These are phyloP conservation scores for Cantharis rustica DNA, from an alignment of 2,888 invertebrate species.

Conservation along the genomic window DNA sequence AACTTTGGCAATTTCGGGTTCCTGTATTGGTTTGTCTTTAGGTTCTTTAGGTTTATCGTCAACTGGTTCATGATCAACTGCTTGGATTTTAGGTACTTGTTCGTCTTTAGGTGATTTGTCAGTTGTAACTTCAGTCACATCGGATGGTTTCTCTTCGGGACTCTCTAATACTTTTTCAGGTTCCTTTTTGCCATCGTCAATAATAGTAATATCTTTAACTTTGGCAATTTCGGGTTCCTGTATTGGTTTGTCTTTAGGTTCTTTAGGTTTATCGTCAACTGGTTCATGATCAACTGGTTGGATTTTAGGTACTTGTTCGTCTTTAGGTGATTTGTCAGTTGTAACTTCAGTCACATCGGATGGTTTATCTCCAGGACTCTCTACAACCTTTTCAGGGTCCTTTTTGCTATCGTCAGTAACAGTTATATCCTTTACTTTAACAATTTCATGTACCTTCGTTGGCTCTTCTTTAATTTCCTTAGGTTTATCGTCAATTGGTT, in stretches of 20 bases:
- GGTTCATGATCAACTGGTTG: neutral
- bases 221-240: neutral
- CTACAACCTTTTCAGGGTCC: neutral
- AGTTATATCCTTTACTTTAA: neutral
- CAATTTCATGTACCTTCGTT: neutral
- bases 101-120: neutral
- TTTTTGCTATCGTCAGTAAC: neutral
- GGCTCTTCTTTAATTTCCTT: neutral
- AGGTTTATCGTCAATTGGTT: neutral
- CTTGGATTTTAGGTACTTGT: neutral
- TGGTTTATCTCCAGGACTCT: neutral
- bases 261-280: neutral
- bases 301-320: neutral
- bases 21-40: neutral
- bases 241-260: neutral
- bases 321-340: neutral
- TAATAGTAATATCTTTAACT: neutral
- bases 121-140: accelerated
- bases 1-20: neutral
- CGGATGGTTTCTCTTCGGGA: neutral
- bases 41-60: neutral
- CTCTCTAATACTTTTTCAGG: neutral
- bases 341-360: accelerated
- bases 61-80: neutral
- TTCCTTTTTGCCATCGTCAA: neutral